Percentiles rank a stretch among this genome's conserved stretches.
These are phyloP conservation scores for Cheilosia variabilis DNA, from an alignment of 2,888 invertebrate genomes.

Conservation along the genomic window DNA sequence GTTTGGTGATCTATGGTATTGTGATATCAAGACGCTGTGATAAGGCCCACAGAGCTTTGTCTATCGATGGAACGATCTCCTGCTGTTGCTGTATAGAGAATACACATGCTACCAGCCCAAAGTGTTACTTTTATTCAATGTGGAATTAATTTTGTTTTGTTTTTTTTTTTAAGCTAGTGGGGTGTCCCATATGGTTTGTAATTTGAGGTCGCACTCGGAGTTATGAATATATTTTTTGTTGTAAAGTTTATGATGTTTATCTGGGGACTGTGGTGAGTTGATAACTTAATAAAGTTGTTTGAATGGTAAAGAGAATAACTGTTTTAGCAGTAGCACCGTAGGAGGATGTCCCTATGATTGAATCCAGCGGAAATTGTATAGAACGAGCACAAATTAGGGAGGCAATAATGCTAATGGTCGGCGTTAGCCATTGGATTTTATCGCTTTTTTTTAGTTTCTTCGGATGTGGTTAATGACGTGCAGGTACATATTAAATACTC, in stretches of 20 bases:
- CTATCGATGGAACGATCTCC: constrained; percentile 55
- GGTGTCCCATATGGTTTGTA: constrained; percentile 51
- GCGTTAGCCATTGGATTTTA: constrained; percentile 5
- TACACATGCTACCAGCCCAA: constrained; percentile 60
- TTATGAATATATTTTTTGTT: constrained; percentile 50
- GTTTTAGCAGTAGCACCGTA: constrained; percentile 60
- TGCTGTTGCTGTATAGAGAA: constrained; percentile 55
- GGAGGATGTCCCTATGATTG: constrained; percentile 28
- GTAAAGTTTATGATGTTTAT: constrained; percentile 49
- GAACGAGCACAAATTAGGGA: constrained; percentile 1
- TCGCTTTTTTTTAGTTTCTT: not conserved
- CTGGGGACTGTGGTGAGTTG: constrained; percentile 52
- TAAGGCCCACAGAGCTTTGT: constrained; percentile 28
- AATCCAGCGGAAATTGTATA: constrained; percentile 21
- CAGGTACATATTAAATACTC: too few relatives aligned
- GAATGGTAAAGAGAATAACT: constrained; percentile 37
- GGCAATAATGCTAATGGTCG: constrained; percentile 38
- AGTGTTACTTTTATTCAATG: constrained; percentile 72
- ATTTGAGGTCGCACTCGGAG: constrained; percentile 50
- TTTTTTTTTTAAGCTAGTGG: constrained; percentile 20
- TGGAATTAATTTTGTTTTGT: constrained; percentile 53
- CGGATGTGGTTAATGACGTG: not conserved
- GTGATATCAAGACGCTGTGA: constrained; percentile 46
- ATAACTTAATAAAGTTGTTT: constrained; percentile 57
- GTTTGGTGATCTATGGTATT: constrained; percentile 70